phyloP scores from a whole-genome alignment of 2,888 invertebrate species.

The Chymomyza caudatula region DNA sequence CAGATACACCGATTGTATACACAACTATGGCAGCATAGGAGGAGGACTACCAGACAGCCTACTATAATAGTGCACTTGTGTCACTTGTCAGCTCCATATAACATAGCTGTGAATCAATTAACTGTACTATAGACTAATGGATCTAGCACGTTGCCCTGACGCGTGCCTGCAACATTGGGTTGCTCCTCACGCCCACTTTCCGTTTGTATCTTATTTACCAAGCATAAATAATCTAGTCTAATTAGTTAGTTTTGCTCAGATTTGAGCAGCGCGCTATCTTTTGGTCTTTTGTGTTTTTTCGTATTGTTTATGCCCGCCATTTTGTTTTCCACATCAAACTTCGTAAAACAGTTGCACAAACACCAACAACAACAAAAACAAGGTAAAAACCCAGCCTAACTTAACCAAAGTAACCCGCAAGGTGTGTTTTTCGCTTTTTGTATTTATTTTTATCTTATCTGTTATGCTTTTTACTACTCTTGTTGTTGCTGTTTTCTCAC shows the following conservation, averaged over 20 bases:
- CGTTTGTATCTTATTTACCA: too few relatives aligned
- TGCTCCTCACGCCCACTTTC: too few relatives aligned
- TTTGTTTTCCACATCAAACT: conserved; percentile 18
- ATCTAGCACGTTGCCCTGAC: not conserved
- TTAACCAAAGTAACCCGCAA: not conserved
- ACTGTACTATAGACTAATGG: not conserved
- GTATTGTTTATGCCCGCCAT: not conserved
- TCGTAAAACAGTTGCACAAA: conserved; percentile 37
- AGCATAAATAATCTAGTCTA: too few relatives aligned
- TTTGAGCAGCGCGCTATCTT: not conserved
- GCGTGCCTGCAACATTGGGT: too few relatives aligned
- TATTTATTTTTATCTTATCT: conserved; percentile 35
- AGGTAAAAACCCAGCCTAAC: conserved; percentile 29
- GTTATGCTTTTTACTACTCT: conserved; percentile 29
- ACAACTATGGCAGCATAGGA: not conserved
- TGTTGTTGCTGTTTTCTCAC: conserved; percentile 25
- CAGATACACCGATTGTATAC: not conserved
- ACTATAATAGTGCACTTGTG: not conserved
- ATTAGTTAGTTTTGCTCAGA: too few relatives aligned
- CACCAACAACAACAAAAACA: conserved; percentile 12
- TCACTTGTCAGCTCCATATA: not conserved
- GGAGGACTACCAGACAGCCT: not conserved
- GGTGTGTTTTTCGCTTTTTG: conserved; percentile 1
- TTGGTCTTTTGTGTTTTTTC: not conserved
- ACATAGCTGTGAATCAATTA: not conserved